Percentiles rank a stretch among this genome's conserved stretches.
Evolutionary conservation across 1,140 invertebrate genomes (phyloP).

Genomic region (Uloborus diversus): DNA sequence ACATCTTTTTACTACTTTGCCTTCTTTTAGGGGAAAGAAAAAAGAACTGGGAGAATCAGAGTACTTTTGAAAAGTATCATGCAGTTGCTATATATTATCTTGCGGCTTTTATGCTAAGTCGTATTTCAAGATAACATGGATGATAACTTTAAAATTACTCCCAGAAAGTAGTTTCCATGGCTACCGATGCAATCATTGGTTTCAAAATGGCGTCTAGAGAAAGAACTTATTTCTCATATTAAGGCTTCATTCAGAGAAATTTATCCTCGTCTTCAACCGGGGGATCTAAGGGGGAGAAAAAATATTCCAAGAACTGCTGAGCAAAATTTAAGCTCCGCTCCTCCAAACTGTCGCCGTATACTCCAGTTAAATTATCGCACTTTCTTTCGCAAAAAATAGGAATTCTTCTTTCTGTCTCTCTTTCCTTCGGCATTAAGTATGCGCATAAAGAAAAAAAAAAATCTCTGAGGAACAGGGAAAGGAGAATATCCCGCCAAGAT

Average conservation of each 20-base stretch:
- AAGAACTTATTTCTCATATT: too few species aligned
- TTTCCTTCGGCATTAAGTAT: constrained; percentile 33
- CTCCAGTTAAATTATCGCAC: constrained; percentile 54
- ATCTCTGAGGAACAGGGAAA: not conserved
- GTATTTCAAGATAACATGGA: too few species aligned
- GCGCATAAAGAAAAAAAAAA: constrained; percentile 35
- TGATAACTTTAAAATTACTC: too few species aligned
- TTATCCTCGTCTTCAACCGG: constrained; percentile 29
- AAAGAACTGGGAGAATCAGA: too few species aligned
- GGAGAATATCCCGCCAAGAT: constrained; percentile 49
- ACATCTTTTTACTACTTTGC: too few species aligned
- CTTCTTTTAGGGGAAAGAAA: too few species aligned
- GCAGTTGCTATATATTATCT: too few species aligned
- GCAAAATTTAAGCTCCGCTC: constrained; percentile 44
- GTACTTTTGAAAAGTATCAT: too few species aligned
- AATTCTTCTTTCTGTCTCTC: constrained; percentile 2
- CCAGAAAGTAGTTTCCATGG: too few species aligned
- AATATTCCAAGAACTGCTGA: constrained; percentile 19
- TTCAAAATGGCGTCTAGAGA: too few species aligned
- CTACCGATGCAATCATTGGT: too few species aligned
- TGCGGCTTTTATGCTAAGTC: too few species aligned
- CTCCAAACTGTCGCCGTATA: constrained; percentile 51
- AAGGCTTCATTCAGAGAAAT: constrained; percentile 16
- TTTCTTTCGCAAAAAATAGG: constrained; percentile 31
- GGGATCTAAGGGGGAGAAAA: not conserved